A percentile compares a stretch with the other conserved stretches of the same genome.
These are phyloP conservation scores for Archocentrus centrarchus DNA, from an alignment of 2,113 vertebrate species.

Conservation along the genomic window DNA sequence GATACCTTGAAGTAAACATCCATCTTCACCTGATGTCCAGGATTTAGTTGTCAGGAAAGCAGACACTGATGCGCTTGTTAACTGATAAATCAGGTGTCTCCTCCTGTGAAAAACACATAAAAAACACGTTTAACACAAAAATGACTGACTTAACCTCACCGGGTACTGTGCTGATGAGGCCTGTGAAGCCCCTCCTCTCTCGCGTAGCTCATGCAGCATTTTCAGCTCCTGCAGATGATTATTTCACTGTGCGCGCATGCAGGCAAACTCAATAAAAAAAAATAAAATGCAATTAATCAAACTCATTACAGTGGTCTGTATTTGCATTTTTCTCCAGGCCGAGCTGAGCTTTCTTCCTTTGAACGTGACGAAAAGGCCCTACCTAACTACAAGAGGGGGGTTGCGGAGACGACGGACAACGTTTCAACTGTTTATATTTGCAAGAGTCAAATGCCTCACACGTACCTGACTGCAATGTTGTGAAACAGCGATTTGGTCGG, in stretches of 20 bases:
- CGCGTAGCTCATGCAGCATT: slow-evolving; percentile 11
- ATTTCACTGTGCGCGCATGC: accelerated
- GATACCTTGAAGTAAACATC: slow-evolving; percentile 1
- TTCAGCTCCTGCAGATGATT: not conserved
- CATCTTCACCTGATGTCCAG: slow-evolving; percentile 25
- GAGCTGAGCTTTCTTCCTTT: not conserved
- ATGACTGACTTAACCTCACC: not conserved
- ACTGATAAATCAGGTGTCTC: not conserved
- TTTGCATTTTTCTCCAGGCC: not conserved
- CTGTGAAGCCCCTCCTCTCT: slow-evolving; percentile 50
- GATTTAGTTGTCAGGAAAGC: not conserved
- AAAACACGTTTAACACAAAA: not conserved
- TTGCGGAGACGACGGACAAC: slow-evolving; percentile 36
- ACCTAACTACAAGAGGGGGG: slow-evolving; percentile 25
- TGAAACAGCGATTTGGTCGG: not conserved
- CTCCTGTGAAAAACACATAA: slow-evolving; percentile 13
- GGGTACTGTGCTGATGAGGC: slow-evolving; percentile 12
- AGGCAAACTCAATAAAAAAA: not conserved
- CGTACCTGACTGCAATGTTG: slow-evolving; percentile 13
- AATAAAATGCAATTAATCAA: accelerated
- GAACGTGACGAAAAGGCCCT: slow-evolving; percentile 52
- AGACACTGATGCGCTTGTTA: not conserved
- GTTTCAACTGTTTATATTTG: slow-evolving; percentile 17
- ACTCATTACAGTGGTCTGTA: not conserved
- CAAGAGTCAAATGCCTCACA: not conserved